phyloP scores from a whole-genome alignment of 2,113 vertebrate genomes.

The Oryzias javanicus region DNA sequence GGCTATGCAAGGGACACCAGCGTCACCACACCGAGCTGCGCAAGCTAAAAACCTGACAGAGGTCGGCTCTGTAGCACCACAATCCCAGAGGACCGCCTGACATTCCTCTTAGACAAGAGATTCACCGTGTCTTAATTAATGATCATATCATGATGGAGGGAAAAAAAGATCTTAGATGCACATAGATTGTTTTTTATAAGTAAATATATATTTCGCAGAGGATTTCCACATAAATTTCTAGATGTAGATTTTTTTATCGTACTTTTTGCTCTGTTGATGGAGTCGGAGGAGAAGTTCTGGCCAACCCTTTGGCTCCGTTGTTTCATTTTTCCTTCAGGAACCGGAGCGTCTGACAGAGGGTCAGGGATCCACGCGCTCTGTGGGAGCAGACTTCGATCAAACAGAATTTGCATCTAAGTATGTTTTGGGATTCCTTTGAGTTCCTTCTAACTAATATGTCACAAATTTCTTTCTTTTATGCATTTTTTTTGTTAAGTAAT shows the following conservation, averaged over 20 bases:
- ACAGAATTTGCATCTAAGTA: slow-evolving; percentile 13
- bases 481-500: background rate
- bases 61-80: slow-evolving; percentile 39
- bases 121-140: slow-evolving; percentile 75
- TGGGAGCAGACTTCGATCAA: slow-evolving; percentile 28
- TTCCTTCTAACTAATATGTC: background rate
- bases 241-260: slow-evolving; percentile 58
- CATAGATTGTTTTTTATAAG: slow-evolving; percentile 75
- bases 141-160: slow-evolving; percentile 64
- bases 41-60: slow-evolving; percentile 7
- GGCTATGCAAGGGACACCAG: slow-evolving; percentile 63
- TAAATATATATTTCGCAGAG: slow-evolving; percentile 78
- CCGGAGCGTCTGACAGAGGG: slow-evolving; percentile 28
- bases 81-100: slow-evolving; percentile 46
- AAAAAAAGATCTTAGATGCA: slow-evolving; percentile 73
- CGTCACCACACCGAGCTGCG: slow-evolving; percentile 31
- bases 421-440: slow-evolving; percentile 23
- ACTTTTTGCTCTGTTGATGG: slow-evolving; percentile 24
- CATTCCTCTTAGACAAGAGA: slow-evolving; percentile 63
- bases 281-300: slow-evolving; percentile 33
- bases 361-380: slow-evolving; percentile 36
- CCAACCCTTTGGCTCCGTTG: slow-evolving; percentile 32
- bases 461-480: background rate
- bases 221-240: slow-evolving; percentile 69
- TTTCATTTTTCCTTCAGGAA: slow-evolving; percentile 42